Evolutionary conservation across 2,797 vertebrate species (phyloP), one percentile per base, ranked within the genome.

Genomic region (Myripristis jacobus): DNA sequence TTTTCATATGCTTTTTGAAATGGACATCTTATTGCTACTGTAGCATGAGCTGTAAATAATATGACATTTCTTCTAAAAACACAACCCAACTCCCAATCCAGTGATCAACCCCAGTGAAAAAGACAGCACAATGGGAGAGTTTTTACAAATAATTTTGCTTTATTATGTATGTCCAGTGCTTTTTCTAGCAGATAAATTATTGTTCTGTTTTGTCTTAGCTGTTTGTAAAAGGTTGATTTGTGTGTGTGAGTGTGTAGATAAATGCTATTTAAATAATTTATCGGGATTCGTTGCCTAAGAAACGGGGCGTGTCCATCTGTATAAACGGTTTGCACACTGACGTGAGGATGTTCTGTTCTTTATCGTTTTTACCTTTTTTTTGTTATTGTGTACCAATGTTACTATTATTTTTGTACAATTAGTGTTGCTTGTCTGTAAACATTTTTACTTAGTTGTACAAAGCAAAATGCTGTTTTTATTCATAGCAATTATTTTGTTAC

Each of bases 201-300:
- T 97, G 93, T 91, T 92, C 86, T 89, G 79, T 93, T 95, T 92
- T 96, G 93, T 95, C 90, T 90, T 94, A 94, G 94, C 94, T 91
- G 88, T 90, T 94, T 86, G 81, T 85, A 87, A 82, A 81, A 75
- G 53, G 36, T 41, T 82, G 84, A 68, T 73, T 62, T 73, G 54
- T 79, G 56, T 74, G 10, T 71, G 70, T 59, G 68, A 81, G 86
- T 94, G 91, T 97, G 95, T 98, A 96, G 96, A 96, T 96, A 95
- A 63, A 95, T 67, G 95, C 96, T 99, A 99, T 98, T 99, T 98
- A 99, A 99, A 96, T 99, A 99, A 98, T 97, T 99, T 99, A 99
- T 99, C 96, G 89, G 95, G 96, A 96, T 96, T 91, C 94, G 95
- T 93, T 92, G 93, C 94, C 95, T 92, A 87, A 91, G 92, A 75